Conservation (phyloP, 1,140 invertebrate species). For the Leptinotarsa defecta region DNA sequence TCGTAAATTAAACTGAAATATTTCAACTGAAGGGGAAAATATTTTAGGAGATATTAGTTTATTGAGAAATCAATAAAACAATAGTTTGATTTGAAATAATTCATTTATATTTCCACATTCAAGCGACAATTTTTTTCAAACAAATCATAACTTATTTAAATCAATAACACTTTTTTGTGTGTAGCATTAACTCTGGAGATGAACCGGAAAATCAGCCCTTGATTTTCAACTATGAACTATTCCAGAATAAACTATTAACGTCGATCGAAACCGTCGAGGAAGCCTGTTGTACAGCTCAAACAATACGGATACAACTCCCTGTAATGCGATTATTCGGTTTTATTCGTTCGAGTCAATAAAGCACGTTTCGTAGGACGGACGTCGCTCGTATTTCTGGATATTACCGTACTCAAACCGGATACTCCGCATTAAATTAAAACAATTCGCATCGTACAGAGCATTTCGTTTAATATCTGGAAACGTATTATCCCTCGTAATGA, state of each 20-base stretch:
- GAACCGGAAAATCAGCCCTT: not conserved
- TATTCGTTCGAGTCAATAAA: not conserved
- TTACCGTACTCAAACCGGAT: not conserved
- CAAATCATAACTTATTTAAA: not conserved
- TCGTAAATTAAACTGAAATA: too few relatives aligned
- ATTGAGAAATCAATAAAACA: too few relatives aligned
- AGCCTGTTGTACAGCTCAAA: not conserved
- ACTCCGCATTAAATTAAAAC: constrained; percentile 6
- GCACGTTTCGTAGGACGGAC: not conserved
- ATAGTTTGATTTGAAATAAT: not conserved
- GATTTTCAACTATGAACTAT: too few relatives aligned
- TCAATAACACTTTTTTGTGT: not conserved
- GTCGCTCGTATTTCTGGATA: not conserved
- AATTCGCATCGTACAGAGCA: not conserved
- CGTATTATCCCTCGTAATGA: not conserved
- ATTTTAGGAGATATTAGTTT: too few relatives aligned
- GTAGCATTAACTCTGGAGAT: not conserved
- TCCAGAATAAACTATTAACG: not conserved
- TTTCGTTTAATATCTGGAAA: not conserved
- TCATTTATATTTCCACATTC: not conserved
- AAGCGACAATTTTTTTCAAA: not conserved
- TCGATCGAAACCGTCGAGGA: not conserved
- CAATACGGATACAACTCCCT: not conserved
- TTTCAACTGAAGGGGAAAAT: too few relatives aligned
- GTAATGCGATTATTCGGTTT: not conserved